Evolutionary conservation across 1,140 invertebrate species (phyloP).

Genomic region (Drosophila sproati): DNA sequence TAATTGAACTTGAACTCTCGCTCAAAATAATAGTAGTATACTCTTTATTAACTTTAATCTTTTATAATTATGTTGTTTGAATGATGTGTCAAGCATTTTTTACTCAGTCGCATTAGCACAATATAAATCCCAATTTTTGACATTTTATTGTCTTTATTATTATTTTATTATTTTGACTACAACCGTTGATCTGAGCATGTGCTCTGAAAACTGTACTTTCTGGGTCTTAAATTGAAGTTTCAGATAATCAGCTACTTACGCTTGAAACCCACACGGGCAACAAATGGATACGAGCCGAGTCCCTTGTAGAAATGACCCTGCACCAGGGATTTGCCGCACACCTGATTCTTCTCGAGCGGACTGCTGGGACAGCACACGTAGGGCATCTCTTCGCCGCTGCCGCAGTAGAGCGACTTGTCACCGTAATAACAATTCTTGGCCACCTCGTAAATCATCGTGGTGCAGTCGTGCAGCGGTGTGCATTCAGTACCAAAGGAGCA

Average conservation of each 20-base stretch:
- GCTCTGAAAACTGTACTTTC: no score
- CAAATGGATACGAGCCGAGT: conserved; percentile 89
- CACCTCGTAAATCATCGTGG: conserved; percentile 77
- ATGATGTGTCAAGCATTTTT: no score
- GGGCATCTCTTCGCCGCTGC: conserved; percentile 76
- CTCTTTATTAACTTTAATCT: no score
- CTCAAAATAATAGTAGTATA: no score
- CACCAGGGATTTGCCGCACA: conserved; percentile 88
- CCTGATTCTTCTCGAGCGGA: conserved; percentile 80
- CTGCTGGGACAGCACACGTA: conserved; percentile 83
- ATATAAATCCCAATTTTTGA: no score
- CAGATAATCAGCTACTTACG: conserved; percentile 84
- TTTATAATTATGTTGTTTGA: no score
- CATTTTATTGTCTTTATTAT: no score
- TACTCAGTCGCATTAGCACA: no score
- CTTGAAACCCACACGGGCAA: conserved; percentile 88
- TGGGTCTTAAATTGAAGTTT: no score
- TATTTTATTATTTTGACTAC: no score
- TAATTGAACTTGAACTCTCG: no score
- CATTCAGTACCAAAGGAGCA: conserved; percentile 80
- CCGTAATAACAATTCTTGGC: conserved; percentile 81
- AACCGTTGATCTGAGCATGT: no score
- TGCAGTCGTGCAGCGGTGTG: conserved; percentile 80
- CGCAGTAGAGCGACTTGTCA: conserved; percentile 82
- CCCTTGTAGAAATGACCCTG: conserved; percentile 87